These are phyloP conservation scores for Netta rufina DNA, from an alignment of 2,797 vertebrate species.

Conservation along the genomic window DNA sequence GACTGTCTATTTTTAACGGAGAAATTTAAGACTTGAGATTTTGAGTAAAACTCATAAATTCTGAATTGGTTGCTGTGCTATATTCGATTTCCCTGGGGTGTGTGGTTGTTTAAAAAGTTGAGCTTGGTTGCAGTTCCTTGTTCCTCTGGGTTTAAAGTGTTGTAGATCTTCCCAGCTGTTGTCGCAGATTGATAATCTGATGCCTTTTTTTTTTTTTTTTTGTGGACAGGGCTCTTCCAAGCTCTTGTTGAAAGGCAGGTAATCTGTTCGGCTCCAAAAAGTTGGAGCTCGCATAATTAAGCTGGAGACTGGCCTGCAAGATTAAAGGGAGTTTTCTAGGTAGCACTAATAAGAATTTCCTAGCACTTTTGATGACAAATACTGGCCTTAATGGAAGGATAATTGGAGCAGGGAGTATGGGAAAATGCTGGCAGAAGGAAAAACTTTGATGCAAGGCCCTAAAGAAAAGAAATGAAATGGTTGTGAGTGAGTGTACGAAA, in stretches of 20 bases:
- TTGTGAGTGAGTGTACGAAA: neutral
- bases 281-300: neutral
- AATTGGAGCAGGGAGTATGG: neutral
- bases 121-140: neutral
- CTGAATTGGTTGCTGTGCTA: neutral
- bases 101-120: neutral
- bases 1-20: neutral
- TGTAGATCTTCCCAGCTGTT: neutral
- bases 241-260: neutral
- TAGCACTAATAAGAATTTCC: neutral
- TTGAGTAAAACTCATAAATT: neutral
- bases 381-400: neutral
- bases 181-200: neutral
- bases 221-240: neutral
- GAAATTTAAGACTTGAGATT: neutral
- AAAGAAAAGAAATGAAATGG: neutral
- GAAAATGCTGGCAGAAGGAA: neutral
- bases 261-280: neutral
- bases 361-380: neutral
- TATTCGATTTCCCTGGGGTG: neutral
- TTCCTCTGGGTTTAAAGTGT: neutral
- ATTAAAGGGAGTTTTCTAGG: neutral
- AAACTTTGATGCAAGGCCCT: neutral
- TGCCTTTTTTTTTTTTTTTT: neutral
- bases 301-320: neutral